Conservation (phyloP, 2,113 vertebrate species). For the Probosciger aterrimus region DNA sequence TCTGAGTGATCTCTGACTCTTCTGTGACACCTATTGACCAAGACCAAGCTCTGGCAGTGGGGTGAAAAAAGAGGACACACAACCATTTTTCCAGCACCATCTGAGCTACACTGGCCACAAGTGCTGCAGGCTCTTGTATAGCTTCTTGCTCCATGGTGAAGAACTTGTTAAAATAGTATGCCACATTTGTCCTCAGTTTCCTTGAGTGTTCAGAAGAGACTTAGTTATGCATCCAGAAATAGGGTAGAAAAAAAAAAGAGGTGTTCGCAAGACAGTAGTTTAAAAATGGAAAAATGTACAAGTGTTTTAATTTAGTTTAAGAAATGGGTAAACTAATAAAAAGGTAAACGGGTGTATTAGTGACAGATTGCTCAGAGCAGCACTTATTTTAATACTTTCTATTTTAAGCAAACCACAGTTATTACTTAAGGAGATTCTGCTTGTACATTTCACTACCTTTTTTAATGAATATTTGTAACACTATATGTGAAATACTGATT, state of each 20-base stretch:
- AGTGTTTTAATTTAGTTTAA: neutral
- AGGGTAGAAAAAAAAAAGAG: neutral
- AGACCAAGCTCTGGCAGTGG: neutral
- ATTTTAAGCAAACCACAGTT: neutral
- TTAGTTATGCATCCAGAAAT: neutral
- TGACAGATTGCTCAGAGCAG: neutral
- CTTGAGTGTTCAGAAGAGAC: neutral
- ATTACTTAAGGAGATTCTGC: neutral
- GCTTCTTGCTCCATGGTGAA: neutral
- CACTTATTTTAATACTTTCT: neutral
- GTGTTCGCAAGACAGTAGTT: neutral
- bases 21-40: neutral
- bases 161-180: neutral
- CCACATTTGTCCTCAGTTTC: neutral
- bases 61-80: neutral
- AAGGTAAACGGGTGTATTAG: neutral
- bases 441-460: neutral
- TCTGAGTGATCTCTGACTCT: neutral
- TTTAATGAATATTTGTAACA: neutral
- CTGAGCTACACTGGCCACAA: neutral
- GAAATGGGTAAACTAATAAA: neutral
- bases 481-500: neutral
- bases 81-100: neutral
- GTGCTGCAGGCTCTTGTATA: neutral
- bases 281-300: neutral